phyloP scores from a whole-genome alignment of 2,113 vertebrate genomes.

The Bos javanicus region DNA sequence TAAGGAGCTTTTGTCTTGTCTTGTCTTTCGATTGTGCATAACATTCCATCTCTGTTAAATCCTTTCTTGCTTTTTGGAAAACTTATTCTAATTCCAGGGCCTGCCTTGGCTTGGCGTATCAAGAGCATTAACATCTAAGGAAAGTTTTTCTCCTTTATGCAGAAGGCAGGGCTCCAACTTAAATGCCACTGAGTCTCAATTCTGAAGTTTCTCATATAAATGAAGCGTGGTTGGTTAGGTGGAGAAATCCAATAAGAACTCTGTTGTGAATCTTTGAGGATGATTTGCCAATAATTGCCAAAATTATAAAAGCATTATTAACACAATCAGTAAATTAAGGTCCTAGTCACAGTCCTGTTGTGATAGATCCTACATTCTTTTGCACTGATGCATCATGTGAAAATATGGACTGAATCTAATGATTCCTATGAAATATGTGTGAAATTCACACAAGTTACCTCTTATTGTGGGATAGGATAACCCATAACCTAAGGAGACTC shows the following conservation, averaged over 20 bases:
- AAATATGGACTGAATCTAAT: constrained; percentile 14
- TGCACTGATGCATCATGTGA: constrained; percentile 2
- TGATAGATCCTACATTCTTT: constrained; percentile 12
- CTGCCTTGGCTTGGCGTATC: background rate
- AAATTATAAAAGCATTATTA: constrained; percentile 58
- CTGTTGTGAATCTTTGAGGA: constrained; percentile 4
- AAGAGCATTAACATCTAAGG: background rate
- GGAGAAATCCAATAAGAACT: constrained; percentile 3
- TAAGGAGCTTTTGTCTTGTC: background rate
- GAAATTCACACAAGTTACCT: constrained; percentile 14
- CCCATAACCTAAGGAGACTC: background rate
- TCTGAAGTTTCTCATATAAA: constrained; percentile 7
- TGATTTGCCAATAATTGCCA: constrained; percentile 30
- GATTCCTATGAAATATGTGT: background rate
- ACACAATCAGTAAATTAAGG: constrained; percentile 25
- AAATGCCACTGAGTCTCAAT: background rate
- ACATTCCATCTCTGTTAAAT: background rate
- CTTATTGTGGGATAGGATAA: background rate
- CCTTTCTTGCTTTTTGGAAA: background rate
- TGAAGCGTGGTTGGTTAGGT: background rate
- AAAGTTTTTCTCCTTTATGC: background rate
- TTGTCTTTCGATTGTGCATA: background rate
- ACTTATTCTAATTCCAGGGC: background rate
- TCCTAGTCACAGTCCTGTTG: background rate
- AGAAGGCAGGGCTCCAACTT: background rate